A percentile compares a stretch with the other conserved stretches of the same genome.
Evolutionary conservation across 2,888 invertebrate species (phyloP).

Genomic region (Synanthedon formicaeformis): DNA sequence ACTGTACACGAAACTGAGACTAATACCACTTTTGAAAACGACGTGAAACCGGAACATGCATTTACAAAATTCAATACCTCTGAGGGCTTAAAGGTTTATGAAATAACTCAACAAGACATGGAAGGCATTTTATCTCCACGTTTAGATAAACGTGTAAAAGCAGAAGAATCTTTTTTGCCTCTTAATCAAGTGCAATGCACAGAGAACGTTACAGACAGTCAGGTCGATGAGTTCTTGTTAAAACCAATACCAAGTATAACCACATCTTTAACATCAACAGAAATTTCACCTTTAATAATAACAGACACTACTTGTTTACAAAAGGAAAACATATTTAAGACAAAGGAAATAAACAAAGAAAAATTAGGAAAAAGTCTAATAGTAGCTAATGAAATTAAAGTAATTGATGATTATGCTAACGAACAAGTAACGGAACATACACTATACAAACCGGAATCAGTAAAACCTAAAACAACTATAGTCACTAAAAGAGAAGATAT

Average conservation of each 20-base stretch:
- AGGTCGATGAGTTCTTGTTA: constrained; percentile 30
- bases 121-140: constrained; percentile 23
- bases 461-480: constrained; percentile 32
- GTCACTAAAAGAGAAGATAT: constrained; percentile 19
- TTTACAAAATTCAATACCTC: constrained; percentile 24
- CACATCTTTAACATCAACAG: constrained; percentile 33
- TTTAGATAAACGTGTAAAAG: constrained; percentile 28
- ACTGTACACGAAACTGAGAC: constrained; percentile 39
- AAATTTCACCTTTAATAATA: constrained; percentile 39
- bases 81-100: constrained; percentile 42
- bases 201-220: constrained; percentile 39
- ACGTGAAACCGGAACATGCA: constrained; percentile 24
- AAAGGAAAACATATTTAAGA: constrained; percentile 42
- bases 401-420: constrained; percentile 37
- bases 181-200: constrained; percentile 47
- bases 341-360: constrained; percentile 32
- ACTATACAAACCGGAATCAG: constrained; percentile 17
- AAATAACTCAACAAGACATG: constrained; percentile 41
- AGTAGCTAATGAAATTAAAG: constrained; percentile 36
- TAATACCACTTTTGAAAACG: constrained; percentile 21
- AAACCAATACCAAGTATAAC: constrained; percentile 24
- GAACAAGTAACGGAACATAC: constrained; percentile 37
- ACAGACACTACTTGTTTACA: constrained; percentile 45
- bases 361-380: constrained; percentile 33
- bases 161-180: constrained; percentile 35